These are phyloP conservation scores for Cynaeus angustus DNA, from an alignment of 2,888 invertebrate genomes.

Conservation along the genomic window DNA sequence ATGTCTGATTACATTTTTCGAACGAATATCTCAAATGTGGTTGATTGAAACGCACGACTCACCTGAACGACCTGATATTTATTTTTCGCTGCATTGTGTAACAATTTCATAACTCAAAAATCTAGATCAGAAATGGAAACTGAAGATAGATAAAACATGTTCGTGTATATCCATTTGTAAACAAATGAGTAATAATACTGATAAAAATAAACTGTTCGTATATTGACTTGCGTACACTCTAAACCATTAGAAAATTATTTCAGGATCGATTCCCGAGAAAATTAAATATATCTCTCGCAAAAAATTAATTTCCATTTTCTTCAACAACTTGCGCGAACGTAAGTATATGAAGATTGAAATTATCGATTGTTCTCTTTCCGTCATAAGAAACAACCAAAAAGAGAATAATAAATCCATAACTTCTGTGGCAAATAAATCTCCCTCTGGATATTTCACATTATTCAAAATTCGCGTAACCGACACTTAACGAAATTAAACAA, in stretches of 20 bases:
- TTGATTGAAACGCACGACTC: too few relatives aligned
- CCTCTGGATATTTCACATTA: constrained; percentile 3
- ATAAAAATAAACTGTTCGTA: too few relatives aligned
- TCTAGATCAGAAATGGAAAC: too few relatives aligned
- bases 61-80: too few relatives aligned
- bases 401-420: background rate
- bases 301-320: constrained; percentile 7
- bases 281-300: background rate
- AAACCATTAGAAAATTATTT: background rate
- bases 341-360: constrained; percentile 9
- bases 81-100: too few relatives aligned
- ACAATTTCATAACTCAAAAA: too few relatives aligned
- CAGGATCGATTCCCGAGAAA: background rate
- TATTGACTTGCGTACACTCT: background rate
- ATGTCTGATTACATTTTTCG: too few relatives aligned
- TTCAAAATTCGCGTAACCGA: background rate
- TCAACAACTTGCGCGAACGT: background rate
- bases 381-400: background rate
- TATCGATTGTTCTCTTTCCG: constrained; percentile 6
- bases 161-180: too few relatives aligned
- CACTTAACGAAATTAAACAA: background rate
- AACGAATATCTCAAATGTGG: too few relatives aligned
- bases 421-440: background rate
- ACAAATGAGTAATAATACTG: background rate
- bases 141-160: too few relatives aligned